These are phyloP conservation scores for Hystrix brachyura DNA, from an alignment of 2,113 vertebrate genomes.

Conservation along the genomic window DNA sequence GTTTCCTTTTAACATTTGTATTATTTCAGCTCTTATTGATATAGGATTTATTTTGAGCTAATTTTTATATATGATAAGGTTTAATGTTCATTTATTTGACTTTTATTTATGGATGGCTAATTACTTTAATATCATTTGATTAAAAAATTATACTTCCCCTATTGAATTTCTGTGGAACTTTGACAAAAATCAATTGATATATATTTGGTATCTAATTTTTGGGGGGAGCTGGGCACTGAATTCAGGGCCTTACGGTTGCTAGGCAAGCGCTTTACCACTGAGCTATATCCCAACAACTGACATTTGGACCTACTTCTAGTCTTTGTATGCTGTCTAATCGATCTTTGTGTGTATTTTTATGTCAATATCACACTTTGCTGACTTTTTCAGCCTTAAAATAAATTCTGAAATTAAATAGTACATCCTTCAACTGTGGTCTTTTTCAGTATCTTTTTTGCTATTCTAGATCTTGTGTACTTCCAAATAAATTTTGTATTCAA, in stretches of 20 bases:
- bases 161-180: neutral
- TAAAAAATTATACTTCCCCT: neutral
- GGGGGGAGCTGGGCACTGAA: too few relatives aligned
- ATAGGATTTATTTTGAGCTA: neutral
- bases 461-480: neutral
- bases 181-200: neutral
- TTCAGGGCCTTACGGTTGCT: too few relatives aligned
- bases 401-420: neutral
- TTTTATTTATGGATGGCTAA: neutral
- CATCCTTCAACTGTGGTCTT: neutral
- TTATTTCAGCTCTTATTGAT: neutral
- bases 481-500: neutral
- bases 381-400: neutral
- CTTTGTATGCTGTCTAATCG: neutral
- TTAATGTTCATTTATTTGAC: neutral
- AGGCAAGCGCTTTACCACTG: too few relatives aligned
- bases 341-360: neutral
- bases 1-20: neutral
- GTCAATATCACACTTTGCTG: neutral
- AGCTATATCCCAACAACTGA: too few relatives aligned
- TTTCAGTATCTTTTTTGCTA: neutral
- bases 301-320: neutral
- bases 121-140: neutral
- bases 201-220: neutral
- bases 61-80: neutral